These are phyloP conservation scores for Uria lomvia DNA, from an alignment of 2,113 vertebrate genomes.

Conservation along the genomic window DNA sequence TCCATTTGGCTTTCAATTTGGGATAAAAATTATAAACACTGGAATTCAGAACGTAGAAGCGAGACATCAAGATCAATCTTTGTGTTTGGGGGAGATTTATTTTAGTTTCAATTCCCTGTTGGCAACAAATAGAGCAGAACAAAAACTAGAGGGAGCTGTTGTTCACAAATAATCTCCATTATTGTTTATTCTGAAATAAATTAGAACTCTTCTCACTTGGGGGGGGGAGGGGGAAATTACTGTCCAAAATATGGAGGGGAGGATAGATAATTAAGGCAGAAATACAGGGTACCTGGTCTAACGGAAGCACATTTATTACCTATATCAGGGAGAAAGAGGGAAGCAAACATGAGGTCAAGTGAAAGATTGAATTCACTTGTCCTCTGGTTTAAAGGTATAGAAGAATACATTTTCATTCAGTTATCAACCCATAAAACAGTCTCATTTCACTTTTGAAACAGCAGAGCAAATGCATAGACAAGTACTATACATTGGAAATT, in stretches of 20 bases:
- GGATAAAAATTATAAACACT: background rate
- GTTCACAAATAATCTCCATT: background rate
- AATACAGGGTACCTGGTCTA: background rate
- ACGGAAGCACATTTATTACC: background rate
- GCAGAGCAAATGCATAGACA: background rate
- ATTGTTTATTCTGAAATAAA: background rate
- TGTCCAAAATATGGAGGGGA: background rate
- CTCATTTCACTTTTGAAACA: background rate
- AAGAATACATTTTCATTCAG: background rate
- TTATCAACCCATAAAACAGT: background rate
- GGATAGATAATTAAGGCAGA: background rate
- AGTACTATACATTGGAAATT: background rate
- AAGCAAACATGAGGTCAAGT: background rate
- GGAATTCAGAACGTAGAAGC: background rate
- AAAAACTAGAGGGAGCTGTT: constrained; percentile 35
- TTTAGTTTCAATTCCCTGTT: background rate
- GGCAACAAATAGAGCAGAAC: background rate
- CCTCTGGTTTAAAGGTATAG: background rate
- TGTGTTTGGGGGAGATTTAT: background rate
- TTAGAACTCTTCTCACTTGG: background rate
- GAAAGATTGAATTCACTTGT: background rate
- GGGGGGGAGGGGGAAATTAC: too few species aligned
- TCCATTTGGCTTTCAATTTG: background rate
- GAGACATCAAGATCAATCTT: background rate
- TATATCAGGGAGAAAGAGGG: background rate